Evolutionary conservation across 2,797 vertebrate genomes (phyloP).

Genomic region (Nasua narica): DNA sequence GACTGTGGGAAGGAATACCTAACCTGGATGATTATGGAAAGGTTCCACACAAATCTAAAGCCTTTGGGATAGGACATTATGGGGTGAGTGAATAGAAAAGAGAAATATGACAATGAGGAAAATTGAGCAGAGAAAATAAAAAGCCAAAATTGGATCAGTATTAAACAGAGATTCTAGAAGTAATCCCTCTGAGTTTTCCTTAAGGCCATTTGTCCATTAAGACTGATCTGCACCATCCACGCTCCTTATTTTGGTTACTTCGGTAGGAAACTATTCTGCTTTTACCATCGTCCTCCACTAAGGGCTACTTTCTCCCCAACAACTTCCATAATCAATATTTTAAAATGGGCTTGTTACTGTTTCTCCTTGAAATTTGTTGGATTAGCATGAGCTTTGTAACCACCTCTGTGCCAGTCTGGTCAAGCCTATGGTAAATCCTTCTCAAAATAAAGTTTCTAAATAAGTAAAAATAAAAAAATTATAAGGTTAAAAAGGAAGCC

Average conservation of each 20-base stretch:
- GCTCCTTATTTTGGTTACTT: background rate
- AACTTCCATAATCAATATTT: background rate
- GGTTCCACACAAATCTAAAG: background rate
- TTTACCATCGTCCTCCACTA: background rate
- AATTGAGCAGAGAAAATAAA: background rate
- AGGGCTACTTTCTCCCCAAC: background rate
- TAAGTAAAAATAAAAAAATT: conserved; percentile 13
- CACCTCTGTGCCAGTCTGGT: background rate
- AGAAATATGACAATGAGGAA: background rate
- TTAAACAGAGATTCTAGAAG: background rate
- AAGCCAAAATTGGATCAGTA: background rate
- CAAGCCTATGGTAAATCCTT: background rate
- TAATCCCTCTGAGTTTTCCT: background rate
- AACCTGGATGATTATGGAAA: background rate
- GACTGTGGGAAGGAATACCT: background rate
- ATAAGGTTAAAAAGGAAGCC: background rate
- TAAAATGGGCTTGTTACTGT: background rate
- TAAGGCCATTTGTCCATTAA: background rate
- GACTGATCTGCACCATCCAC: background rate
- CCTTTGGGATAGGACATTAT: background rate
- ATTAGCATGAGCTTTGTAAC: background rate
- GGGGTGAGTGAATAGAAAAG: background rate
- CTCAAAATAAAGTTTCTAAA: background rate
- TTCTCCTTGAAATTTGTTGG: background rate
- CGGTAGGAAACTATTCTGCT: background rate